Percentiles rank a stretch among this genome's conserved stretches.
These are phyloP conservation scores for Petroica traversi DNA, from an alignment of 2,113 vertebrate species.

Conservation along the genomic window DNA sequence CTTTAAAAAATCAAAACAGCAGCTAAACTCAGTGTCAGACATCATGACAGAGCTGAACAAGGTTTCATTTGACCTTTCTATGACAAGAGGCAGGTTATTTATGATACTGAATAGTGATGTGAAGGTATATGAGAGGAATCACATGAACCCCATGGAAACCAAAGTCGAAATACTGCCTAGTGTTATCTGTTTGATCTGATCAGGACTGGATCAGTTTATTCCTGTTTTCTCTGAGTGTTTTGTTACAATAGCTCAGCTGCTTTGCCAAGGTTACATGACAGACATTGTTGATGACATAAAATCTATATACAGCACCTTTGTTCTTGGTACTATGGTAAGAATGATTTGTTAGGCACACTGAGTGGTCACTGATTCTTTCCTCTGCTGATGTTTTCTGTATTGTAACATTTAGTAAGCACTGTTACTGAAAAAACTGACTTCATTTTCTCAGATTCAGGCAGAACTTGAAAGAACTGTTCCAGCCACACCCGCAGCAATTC, in stretches of 20 bases:
- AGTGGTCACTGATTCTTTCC: conserved; percentile 61
- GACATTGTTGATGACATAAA: conserved; percentile 49
- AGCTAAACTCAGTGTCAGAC: conserved; percentile 17
- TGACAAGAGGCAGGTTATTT: background rate
- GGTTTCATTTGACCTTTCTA: background rate
- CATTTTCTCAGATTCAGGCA: background rate
- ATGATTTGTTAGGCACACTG: conserved; percentile 69
- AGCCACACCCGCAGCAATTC: background rate
- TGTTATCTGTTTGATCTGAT: background rate
- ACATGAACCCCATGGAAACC: background rate
- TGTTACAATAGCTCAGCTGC: conserved; percentile 47
- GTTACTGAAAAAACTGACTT: background rate
- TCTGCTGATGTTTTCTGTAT: conserved; percentile 24
- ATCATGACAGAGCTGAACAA: background rate
- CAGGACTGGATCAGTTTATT: background rate
- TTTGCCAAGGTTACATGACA: conserved; percentile 44
- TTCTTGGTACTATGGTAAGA: conserved; percentile 65
- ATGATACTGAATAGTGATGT: background rate
- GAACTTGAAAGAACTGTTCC: background rate
- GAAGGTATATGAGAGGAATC: background rate
- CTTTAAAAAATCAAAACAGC: background rate
- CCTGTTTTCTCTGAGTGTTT: conserved; percentile 15
- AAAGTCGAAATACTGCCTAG: background rate
- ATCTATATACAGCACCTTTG: conserved; percentile 70
- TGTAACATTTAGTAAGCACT: background rate